Evolutionary conservation across 2,113 vertebrate species (phyloP).

Genomic region (Microtus oregoni): DNA sequence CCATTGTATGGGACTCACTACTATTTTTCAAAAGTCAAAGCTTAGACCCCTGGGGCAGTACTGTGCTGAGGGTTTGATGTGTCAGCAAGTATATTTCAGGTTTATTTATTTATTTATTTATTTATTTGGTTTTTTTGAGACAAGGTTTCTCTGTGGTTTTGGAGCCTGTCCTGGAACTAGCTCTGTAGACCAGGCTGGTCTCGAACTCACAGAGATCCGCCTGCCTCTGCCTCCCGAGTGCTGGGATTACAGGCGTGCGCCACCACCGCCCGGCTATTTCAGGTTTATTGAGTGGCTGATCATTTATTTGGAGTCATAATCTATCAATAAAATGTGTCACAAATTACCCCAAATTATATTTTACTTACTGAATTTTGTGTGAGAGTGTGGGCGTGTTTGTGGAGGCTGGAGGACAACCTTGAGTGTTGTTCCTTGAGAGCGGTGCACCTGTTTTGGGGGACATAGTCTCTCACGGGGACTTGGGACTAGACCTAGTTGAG

Average conservation of each 20-base stretch:
- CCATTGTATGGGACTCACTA: not conserved
- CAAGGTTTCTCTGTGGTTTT: too few species aligned
- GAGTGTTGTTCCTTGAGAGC: not conserved
- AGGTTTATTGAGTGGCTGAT: not conserved
- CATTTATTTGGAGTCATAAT: slow-evolving; percentile 18
- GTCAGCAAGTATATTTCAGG: not conserved
- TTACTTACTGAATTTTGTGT: not conserved
- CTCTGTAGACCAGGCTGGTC: too few species aligned
- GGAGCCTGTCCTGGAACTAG: too few species aligned
- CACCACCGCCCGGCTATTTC: too few species aligned
- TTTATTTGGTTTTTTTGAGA: too few species aligned
- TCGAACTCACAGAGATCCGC: too few species aligned
- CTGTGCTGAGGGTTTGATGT: not conserved
- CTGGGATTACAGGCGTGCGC: too few species aligned
- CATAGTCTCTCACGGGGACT: not conserved
- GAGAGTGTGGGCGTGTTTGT: not conserved
- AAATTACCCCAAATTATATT: not conserved
- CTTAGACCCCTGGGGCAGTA: not conserved
- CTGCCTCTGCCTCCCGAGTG: too few species aligned
- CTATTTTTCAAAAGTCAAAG: not conserved
- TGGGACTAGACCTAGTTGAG: not conserved
- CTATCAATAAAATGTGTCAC: not conserved
- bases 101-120: too few species aligned
- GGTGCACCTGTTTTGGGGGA: not conserved
- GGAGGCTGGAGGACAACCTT: too few species aligned